Conservation (phyloP, 2,797 vertebrate genomes). For the Carduelis carduelis region DNA sequence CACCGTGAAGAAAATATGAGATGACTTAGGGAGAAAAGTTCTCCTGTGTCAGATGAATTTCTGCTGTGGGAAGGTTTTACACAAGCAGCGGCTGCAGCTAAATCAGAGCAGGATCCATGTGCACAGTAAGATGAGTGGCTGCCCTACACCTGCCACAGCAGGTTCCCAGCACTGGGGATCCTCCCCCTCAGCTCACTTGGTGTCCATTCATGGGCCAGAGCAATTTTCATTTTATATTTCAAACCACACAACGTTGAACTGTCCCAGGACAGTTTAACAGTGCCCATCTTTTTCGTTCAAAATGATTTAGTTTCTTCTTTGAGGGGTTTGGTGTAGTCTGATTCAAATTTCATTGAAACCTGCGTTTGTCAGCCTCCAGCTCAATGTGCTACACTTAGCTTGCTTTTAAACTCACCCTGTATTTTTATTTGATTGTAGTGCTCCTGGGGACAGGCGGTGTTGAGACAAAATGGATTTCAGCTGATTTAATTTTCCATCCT, state of each 20-base stretch:
- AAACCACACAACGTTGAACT: not conserved
- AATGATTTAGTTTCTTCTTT: not conserved
- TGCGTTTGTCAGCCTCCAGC: not conserved
- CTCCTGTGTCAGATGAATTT: not conserved
- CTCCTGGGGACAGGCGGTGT: constrained; percentile 8
- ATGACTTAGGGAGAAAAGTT: not conserved
- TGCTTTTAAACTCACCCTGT: constrained; percentile 37
- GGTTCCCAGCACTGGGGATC: accelerated
- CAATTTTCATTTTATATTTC: not conserved
- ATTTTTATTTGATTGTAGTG: constrained; percentile 59
- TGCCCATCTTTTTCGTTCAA: not conserved
- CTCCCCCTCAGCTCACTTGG: not conserved
- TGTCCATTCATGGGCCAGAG: not conserved
- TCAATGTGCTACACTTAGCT: constrained; percentile 42
- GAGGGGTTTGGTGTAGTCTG: not conserved
- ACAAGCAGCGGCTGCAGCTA: not conserved
- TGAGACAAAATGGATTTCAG: constrained; percentile 68
- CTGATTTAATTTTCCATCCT: constrained; percentile 66
- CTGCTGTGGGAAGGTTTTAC: not conserved
- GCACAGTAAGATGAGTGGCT: not conserved
- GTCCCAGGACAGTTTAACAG: not conserved
- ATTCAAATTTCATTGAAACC: not conserved
- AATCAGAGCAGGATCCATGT: not conserved
- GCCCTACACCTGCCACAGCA: not conserved
- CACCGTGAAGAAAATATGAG: not conserved